Conservation (phyloP, 2,888 invertebrate genomes). For the Eucera pruinosa region DNA sequence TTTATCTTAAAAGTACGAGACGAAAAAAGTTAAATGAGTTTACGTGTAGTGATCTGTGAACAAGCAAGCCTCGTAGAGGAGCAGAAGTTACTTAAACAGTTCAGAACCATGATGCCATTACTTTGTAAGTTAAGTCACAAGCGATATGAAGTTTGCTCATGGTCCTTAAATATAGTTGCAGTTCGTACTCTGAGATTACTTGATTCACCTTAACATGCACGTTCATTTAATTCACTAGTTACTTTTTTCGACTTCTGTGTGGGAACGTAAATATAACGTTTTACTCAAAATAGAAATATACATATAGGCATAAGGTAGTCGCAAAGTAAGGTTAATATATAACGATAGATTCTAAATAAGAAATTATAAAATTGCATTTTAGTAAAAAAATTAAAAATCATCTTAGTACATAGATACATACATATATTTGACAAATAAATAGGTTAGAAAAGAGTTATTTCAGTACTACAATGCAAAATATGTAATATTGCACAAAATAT, state of each 20-base stretch:
- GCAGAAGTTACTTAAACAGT: slow-evolving; percentile 25
- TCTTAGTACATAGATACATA: too few relatives aligned
- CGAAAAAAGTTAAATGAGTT: slow-evolving; percentile 23
- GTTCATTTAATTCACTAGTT: neutral
- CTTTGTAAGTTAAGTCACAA: slow-evolving; percentile 18
- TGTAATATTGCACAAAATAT: too few relatives aligned
- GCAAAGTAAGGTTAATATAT: too few relatives aligned
- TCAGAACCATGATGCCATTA: slow-evolving; percentile 25
- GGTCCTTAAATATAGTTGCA: slow-evolving; percentile 1
- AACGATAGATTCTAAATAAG: too few relatives aligned
- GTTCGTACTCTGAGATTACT: neutral
- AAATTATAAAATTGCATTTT: too few relatives aligned
- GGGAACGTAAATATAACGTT: too few relatives aligned
- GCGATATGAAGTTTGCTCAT: slow-evolving; percentile 25
- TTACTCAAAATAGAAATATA: too few relatives aligned
- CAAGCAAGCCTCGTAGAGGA: slow-evolving; percentile 15
- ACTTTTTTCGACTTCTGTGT: neutral
- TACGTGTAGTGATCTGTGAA: slow-evolving; percentile 25
- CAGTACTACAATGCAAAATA: too few relatives aligned
- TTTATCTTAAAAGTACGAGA: neutral
- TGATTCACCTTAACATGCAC: neutral
- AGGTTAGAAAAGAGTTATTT: too few relatives aligned
- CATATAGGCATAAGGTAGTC: too few relatives aligned
- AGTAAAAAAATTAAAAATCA: too few relatives aligned
- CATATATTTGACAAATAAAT: too few relatives aligned